Percentiles rank a stretch among this genome's conserved stretches.
Conservation (phyloP, 2,113 vertebrate species). For the Narcine bancroftii region DNA sequence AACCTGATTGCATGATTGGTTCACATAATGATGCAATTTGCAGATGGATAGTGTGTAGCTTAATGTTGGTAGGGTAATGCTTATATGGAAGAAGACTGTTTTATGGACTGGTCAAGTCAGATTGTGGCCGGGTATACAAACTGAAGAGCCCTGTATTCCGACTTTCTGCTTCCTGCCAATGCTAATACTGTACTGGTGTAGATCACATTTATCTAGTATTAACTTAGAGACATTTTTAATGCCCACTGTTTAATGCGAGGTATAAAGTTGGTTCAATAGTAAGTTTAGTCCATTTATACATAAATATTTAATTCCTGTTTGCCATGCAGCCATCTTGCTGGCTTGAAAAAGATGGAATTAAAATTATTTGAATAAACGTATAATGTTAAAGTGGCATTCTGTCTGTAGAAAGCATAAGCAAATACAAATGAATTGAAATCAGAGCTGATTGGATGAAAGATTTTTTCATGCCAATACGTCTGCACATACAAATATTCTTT, state of each 20-base stretch:
- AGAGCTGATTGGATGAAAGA: constrained; percentile 55
- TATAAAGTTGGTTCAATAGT: background rate
- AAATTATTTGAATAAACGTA: background rate
- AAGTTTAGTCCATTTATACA: background rate
- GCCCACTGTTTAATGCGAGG: background rate
- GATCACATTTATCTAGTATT: background rate
- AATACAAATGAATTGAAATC: constrained; percentile 75
- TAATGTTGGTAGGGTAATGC: too few species aligned
- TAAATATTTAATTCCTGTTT: background rate
- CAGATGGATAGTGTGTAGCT: too few species aligned
- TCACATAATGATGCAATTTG: too few species aligned
- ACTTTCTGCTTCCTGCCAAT: too few species aligned
- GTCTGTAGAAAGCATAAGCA: constrained; percentile 48
- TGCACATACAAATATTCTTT: constrained; percentile 23
- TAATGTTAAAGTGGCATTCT: constrained; percentile 9
- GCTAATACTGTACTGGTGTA: too few species aligned
- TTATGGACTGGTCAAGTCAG: too few species aligned
- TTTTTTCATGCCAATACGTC: constrained; percentile 22
- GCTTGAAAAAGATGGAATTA: background rate
- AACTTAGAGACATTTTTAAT: background rate
- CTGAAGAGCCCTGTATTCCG: too few species aligned
- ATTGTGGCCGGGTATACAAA: too few species aligned
- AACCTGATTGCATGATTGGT: too few species aligned
- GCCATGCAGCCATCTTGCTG: background rate
- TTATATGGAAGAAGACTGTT: too few species aligned